Evolutionary conservation across 2,797 vertebrate species (phyloP).

Genomic region (Takifugu ocellatus): DNA sequence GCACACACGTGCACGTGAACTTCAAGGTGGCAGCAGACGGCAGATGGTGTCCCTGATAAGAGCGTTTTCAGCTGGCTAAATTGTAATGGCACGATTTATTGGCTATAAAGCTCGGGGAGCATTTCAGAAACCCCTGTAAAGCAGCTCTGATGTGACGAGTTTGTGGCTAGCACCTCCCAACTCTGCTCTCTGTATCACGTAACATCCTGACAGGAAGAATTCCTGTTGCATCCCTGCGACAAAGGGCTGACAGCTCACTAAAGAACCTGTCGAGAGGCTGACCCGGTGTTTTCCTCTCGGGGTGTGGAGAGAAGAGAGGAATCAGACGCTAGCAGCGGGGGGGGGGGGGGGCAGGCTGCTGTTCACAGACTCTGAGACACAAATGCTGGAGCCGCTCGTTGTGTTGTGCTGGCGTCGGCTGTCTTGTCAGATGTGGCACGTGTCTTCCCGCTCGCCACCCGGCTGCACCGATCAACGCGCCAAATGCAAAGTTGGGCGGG

Average conservation of each 20-base stretch:
- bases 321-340: conserved; percentile 11
- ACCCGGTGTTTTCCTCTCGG: conserved; percentile 45
- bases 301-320: conserved; percentile 17
- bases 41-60: too few relatives aligned
- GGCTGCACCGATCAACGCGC: too few relatives aligned
- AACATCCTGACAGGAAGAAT: conserved; percentile 48
- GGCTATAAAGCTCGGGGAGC: too few relatives aligned
- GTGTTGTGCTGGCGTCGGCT: too few relatives aligned
- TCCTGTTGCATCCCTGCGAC: conserved; percentile 39
- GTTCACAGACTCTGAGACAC: conserved; percentile 26
- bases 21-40: too few relatives aligned
- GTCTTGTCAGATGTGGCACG: too few relatives aligned
- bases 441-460: conserved; percentile 36
- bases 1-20: too few relatives aligned
- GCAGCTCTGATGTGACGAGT: not conserved
- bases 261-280: conserved; percentile 36
- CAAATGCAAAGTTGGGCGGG: too few relatives aligned
- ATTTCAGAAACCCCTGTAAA: too few relatives aligned
- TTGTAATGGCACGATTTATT: too few relatives aligned
- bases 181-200: conserved; percentile 13
- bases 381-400: too few relatives aligned
- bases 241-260: conserved; percentile 55
- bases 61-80: too few relatives aligned
- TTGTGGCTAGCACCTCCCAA: not conserved
- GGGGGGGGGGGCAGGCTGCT: conserved; percentile 24